Conservation (phyloP, 2,797 vertebrate genomes). For the Pseudotriccus pelzelni region DNA sequence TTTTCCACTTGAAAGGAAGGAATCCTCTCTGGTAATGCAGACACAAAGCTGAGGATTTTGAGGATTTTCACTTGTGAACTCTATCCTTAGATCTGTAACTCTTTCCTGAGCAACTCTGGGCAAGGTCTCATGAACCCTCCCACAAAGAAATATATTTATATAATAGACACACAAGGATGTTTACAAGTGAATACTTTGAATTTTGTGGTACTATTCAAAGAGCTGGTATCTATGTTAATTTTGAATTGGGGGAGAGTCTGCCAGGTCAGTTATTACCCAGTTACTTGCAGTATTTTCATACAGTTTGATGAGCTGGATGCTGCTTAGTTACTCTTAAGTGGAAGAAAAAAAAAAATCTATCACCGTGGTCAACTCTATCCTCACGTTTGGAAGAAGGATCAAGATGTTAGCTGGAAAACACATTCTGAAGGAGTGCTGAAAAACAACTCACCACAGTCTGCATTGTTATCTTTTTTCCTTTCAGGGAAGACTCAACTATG, state of each 20-base stretch:
- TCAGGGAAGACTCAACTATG: slow-evolving; percentile 27
- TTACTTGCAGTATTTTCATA: background rate
- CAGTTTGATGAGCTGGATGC: background rate
- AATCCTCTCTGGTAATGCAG: background rate
- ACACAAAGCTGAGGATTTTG: background rate
- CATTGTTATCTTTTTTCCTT: background rate
- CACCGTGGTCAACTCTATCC: background rate
- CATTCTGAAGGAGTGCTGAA: background rate
- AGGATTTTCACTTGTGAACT: background rate
- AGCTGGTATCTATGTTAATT: background rate
- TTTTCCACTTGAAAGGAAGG: background rate
- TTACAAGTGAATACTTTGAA: background rate
- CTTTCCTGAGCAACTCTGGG: background rate
- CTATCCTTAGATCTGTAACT: background rate
- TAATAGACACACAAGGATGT: background rate
- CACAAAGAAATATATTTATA: background rate
- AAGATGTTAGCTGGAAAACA: background rate
- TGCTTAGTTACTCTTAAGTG: background rate
- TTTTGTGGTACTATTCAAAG: background rate
- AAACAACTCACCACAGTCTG: background rate
- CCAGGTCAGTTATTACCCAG: background rate
- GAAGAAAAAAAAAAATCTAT: background rate
- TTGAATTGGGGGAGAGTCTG: background rate
- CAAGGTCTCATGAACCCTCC: background rate
- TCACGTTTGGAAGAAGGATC: background rate